Percentiles rank a stretch among this genome's conserved stretches.
phyloP scores from a whole-genome alignment of 2,888 invertebrate species.

The Microdon myrmicae region DNA sequence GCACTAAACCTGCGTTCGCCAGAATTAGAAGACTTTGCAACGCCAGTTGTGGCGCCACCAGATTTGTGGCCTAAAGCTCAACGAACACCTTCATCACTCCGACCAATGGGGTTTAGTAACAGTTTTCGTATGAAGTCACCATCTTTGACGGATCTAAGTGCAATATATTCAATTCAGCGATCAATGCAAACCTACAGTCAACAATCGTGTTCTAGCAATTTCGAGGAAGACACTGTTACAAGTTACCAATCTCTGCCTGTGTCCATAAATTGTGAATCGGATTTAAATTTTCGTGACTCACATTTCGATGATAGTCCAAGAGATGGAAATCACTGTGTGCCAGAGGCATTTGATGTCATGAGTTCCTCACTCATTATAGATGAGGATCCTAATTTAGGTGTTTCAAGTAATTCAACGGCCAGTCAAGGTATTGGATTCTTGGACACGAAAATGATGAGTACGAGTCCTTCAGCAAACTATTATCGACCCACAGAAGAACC shows the following conservation, averaged over 20 bases:
- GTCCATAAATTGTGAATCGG: constrained; percentile 47
- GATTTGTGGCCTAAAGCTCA: constrained; percentile 73
- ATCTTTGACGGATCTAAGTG: constrained; percentile 62
- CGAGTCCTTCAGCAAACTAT: constrained; percentile 75
- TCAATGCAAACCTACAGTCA: constrained; percentile 63
- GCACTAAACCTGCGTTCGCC: constrained; percentile 77
- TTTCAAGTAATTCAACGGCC: constrained; percentile 53
- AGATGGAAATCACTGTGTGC: neutral
- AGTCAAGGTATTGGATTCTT: constrained; percentile 65
- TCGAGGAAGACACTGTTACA: constrained; percentile 37
- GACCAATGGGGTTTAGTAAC: constrained; percentile 60
- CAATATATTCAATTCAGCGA: constrained; percentile 63
- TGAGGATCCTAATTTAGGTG: constrained; percentile 49
- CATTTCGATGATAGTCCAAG: constrained; percentile 54
- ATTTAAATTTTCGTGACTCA: constrained; percentile 56
- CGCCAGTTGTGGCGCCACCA: constrained; percentile 73
- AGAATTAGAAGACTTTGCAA: constrained; percentile 78
- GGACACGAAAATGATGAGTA: constrained; percentile 68
- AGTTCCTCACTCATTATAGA: constrained; percentile 34
- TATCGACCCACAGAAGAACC: constrained; percentile 84
- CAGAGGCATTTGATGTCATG: constrained; percentile 6
- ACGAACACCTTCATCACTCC: constrained; percentile 51
- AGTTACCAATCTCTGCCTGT: constrained; percentile 61
- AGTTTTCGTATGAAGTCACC: constrained; percentile 60
- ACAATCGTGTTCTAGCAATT: constrained; percentile 55